Evolutionary conservation across 2,113 vertebrate genomes (phyloP).

Genomic region (Oncorhynchus masou): DNA sequence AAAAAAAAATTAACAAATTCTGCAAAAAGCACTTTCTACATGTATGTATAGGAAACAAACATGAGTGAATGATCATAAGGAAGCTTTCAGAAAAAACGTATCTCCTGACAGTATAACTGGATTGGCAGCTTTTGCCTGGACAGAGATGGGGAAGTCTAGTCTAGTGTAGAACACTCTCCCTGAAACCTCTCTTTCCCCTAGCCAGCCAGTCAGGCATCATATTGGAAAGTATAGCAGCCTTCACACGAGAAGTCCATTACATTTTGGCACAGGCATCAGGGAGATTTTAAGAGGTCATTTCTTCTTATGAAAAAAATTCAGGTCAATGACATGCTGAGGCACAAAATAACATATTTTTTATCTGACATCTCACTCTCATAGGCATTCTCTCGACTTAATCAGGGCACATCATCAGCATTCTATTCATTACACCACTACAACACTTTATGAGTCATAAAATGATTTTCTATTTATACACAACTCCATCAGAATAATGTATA

Average conservation of each 20-base stretch:
- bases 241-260: constrained; percentile 6
- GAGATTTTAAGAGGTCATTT: background rate
- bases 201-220: background rate
- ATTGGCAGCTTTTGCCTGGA: background rate
- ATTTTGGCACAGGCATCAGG: background rate
- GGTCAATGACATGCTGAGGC: constrained; percentile 3
- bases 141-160: background rate
- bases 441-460: constrained; percentile 1
- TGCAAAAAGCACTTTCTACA: too few species aligned
- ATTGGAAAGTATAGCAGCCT: constrained; percentile 1
- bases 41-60: too few species aligned
- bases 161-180: background rate
- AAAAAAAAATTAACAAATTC: too few species aligned
- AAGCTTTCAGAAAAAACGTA: background rate
- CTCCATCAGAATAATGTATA: constrained; percentile 4
- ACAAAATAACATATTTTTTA: constrained; percentile 39
- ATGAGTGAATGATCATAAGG: background rate
- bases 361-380: constrained; percentile 13
- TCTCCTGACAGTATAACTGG: background rate
- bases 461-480: background rate
- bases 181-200: background rate
- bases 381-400: constrained; percentile 53
- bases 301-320: constrained; percentile 2
- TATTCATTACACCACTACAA: too few species aligned
- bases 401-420: constrained; percentile 46